Base-by-base conservation (phyloP, 2,888 invertebrate species). In the Agriopis marginaria region DNA sequence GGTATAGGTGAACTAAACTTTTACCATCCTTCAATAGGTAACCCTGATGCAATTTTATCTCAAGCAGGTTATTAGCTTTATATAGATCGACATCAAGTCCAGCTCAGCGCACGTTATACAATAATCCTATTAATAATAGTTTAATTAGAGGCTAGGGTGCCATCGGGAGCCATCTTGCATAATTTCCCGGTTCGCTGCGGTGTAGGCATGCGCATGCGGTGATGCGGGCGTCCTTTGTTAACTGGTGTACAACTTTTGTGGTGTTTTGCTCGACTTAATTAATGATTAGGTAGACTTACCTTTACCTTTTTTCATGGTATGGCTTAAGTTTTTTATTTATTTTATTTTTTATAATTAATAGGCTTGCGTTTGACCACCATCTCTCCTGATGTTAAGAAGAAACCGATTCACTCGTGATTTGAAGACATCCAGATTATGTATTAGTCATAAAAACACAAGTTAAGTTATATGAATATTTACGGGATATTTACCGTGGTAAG, bases 141-240 rank as follows among this genome's bases (percentile, higher is more conserved):
- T 67, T 74, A 71, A 74, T 76, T 73, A 71, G 45, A 63, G 60
- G 50, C 68, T 50, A 45, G 59, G 66, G 45, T 54, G 50, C 54
- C 59, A 65, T 70, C 70, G 12, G 39, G 51, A 14, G 47, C 72
- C 66, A 73, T 75, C 75, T 70, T 58, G 70, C 67, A 76, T 73
- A 71, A 75, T 76, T 77, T 73, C 70, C 62, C 70, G 74, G 71
- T 73, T 64, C 69, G 75, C 58, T 70, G 75, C 63, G 60, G 49
- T n/a, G 47, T 63, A 8, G 76, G 68, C 70, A 73, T 75, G 73
- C 66, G 68, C 70, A 73, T 75, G 73, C 66, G 53, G n/a, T 14
- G 47, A 51, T 12, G 11, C n/a, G 17, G 40, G 56, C 17, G 62
- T 50, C 54, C 40, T 54, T 47, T 47, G 68, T 59, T 58, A n/a